Evolutionary conservation across 2,113 vertebrate species (phyloP), one percentile per base, ranked within the genome.

Genomic region (Rattus rattus): DNA sequence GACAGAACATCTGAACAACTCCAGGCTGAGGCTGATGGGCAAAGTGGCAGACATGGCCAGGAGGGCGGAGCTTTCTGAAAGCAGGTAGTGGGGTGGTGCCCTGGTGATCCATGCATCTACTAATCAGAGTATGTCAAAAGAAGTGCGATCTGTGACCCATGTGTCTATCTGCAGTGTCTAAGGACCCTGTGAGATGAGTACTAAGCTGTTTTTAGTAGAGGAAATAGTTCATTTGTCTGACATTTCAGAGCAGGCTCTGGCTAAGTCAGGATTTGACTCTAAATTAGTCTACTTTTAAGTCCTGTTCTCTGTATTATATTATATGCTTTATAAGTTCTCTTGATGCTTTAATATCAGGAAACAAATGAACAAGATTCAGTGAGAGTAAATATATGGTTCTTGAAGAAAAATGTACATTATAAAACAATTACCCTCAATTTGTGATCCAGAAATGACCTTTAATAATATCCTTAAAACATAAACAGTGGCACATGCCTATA

Each of bases 261-360:
- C n/a, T 28, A 95, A 92, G 36, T 61, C 81, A 56, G 96, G 92
- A n/a, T 88, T 52, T 79, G 70, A 96, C 87, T 90, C 69, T 30
- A 84, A 33, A 80, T 88, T 33, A 81, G 52, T 72, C 84, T 92
- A 20, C 49, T 95, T 97, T 95, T 26, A 90, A 92, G 92, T 70
- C 69, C 33, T 79, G 9, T 86, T 24, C 22, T 93, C 69, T 95
- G 72, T 65, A 69, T 33, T 67, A 9, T 65, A 69, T 33, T 67
- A 9, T 47, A 12, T 54, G 24, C 54, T 88, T 63, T n/a, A 30
- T 69, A 77, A 17, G 63, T 92, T 95, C 61, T 84, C n/a, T 28
- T 49, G 0, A 63, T 24, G 19, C 47, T 95, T 94, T 95, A 73
- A 94, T 81, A 80, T 89, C 67, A 91, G 95, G 56, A 79, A 67